Conservation (phyloP, 2,797 vertebrate species). For the Threskiornis aethiopicus region DNA sequence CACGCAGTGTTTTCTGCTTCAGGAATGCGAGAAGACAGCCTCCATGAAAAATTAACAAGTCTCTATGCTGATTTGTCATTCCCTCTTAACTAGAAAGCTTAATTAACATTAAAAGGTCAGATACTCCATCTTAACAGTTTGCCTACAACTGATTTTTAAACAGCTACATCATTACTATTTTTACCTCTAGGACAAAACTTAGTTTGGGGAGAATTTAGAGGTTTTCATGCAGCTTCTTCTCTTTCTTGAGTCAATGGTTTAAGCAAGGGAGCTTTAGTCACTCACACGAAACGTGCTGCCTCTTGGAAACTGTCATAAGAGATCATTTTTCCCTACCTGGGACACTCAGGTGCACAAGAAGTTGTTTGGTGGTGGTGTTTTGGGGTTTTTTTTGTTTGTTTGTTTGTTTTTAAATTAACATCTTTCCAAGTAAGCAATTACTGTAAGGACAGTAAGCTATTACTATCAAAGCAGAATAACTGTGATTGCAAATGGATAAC, state of each 20-base stretch:
- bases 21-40: neutral
- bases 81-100: constrained; percentile 23
- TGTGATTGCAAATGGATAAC: neutral
- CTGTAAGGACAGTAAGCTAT: neutral
- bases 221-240: neutral
- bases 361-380: neutral
- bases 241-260: neutral
- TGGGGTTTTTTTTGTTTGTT: neutral
- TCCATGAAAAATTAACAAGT: constrained; percentile 23
- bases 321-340: neutral
- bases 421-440: neutral
- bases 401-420: neutral
- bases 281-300: neutral
- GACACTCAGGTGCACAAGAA: neutral
- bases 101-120: constrained; percentile 58
- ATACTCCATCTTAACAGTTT: constrained; percentile 17
- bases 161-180: neutral
- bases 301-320: neutral
- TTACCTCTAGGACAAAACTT: neutral
- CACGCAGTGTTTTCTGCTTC: neutral
- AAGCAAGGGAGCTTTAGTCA: neutral
- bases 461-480: neutral
- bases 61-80: neutral
- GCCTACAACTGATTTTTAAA: constrained; percentile 9
- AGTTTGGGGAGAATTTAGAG: neutral